Evolutionary conservation across 2,888 invertebrate species (phyloP).

Genomic region (Calliphora vomitoria): DNA sequence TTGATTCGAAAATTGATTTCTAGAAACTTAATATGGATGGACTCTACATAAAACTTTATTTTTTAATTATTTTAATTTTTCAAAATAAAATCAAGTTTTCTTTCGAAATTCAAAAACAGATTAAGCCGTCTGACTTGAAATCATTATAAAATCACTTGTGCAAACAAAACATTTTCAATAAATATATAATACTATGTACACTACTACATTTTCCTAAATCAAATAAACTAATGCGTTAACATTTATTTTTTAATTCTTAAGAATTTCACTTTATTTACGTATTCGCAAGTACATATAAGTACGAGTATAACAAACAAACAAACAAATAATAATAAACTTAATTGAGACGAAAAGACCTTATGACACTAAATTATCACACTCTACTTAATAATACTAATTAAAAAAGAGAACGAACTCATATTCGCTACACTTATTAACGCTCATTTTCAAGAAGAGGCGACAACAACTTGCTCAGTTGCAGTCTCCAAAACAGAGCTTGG

Average conservation of each 20-base stretch:
- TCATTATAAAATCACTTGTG: conserved; percentile 77
- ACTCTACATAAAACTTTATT: too few relatives aligned
- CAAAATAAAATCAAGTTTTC: background rate
- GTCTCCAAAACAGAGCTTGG: background rate
- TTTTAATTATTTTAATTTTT: background rate
- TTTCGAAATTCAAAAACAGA: background rate
- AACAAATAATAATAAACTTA: background rate
- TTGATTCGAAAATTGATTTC: too few relatives aligned
- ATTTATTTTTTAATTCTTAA: background rate
- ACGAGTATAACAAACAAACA: background rate
- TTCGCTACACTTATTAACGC: background rate
- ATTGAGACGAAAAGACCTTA: conserved; percentile 9
- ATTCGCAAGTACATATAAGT: background rate
- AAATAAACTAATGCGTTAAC: background rate
- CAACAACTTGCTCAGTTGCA: conserved; percentile 17
- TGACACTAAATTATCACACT: conserved; percentile 54
- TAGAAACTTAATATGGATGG: too few relatives aligned
- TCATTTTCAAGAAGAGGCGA: background rate
- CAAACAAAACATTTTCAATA: background rate
- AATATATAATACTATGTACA: background rate
- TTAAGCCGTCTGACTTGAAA: background rate
- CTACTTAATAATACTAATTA: conserved; percentile 36
- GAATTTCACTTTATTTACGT: conserved; percentile 6
- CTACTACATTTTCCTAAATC: background rate
- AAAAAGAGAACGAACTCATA: background rate